Conservation (phyloP, 2,797 vertebrate genomes). For the Aphelocoma californica region DNA sequence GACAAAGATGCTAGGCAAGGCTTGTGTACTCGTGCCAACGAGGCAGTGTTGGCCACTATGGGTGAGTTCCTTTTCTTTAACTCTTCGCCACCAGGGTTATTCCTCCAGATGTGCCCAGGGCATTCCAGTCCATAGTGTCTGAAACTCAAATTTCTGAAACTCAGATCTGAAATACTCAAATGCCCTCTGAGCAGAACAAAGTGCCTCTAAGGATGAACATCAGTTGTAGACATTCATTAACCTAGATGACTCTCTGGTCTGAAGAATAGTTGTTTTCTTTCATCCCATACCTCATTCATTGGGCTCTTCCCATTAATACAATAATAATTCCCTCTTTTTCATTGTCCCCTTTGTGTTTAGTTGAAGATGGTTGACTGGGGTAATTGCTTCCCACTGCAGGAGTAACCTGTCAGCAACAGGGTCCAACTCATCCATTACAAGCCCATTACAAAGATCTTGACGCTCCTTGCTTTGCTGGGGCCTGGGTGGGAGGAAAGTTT, state of each 20-base stretch:
- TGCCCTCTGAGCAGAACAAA: not conserved
- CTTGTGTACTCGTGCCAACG: slow-evolving; percentile 76
- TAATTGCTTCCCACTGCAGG: not conserved
- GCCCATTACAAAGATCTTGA: not conserved
- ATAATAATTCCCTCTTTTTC: not conserved
- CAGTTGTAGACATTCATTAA: not conserved
- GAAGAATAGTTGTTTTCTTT: not conserved
- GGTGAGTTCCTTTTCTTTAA: slow-evolving; percentile 74
- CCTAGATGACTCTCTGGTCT: not conserved
- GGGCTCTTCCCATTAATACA: not conserved
- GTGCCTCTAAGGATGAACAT: not conserved
- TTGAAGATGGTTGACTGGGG: not conserved
- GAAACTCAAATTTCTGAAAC: not conserved
- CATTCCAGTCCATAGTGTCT: not conserved
- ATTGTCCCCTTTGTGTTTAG: not conserved
- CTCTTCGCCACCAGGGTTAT: not conserved
- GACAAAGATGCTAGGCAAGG: slow-evolving; percentile 79
- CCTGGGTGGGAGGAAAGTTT: not conserved
- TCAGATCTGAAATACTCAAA: not conserved
- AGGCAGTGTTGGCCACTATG: slow-evolving; percentile 86
- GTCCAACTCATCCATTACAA: not conserved
- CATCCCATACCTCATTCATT: not conserved
- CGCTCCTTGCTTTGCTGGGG: not conserved
- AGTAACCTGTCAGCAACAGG: not conserved
- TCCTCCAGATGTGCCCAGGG: not conserved